phyloP scores from a whole-genome alignment of 2,888 invertebrate species.

The Poecilobothrus nobilitatus region DNA sequence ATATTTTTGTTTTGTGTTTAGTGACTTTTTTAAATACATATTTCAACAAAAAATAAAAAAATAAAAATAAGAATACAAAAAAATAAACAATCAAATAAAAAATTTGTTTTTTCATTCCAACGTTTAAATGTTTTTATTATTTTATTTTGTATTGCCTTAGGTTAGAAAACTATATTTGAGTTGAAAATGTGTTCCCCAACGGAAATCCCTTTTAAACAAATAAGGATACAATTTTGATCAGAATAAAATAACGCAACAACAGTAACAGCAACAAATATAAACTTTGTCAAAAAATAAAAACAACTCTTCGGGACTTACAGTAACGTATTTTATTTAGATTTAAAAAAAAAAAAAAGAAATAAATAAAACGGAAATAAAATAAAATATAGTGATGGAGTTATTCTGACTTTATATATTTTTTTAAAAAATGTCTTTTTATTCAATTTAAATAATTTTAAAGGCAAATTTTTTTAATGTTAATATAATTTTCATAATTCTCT shows the following conservation, averaged over 20 bases:
- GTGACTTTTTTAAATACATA: no score
- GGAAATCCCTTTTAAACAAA: constrained; percentile 6
- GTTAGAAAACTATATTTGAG: not conserved
- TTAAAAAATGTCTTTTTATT: no score
- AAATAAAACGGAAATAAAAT: not conserved
- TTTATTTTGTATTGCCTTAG: not conserved
- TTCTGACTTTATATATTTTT: no score
- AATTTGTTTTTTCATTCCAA: not conserved
- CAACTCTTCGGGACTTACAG: not conserved
- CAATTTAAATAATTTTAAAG: no score
- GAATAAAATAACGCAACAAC: not conserved
- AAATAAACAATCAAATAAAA: not conserved
- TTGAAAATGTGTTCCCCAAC: not conserved
- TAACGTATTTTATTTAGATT: not conserved
- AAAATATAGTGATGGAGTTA: no score
- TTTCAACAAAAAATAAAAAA: no score
- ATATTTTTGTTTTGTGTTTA: no score
- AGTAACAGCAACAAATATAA: not conserved
- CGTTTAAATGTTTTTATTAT: not conserved
- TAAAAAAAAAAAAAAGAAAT: not conserved
- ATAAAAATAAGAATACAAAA: not conserved
- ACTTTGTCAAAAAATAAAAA: not conserved
- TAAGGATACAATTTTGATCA: not conserved
- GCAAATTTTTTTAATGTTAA: no score
- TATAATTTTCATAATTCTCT: no score